Base-by-base conservation (phyloP, 2,113 vertebrate species). In the Labrus mixtus region DNA sequence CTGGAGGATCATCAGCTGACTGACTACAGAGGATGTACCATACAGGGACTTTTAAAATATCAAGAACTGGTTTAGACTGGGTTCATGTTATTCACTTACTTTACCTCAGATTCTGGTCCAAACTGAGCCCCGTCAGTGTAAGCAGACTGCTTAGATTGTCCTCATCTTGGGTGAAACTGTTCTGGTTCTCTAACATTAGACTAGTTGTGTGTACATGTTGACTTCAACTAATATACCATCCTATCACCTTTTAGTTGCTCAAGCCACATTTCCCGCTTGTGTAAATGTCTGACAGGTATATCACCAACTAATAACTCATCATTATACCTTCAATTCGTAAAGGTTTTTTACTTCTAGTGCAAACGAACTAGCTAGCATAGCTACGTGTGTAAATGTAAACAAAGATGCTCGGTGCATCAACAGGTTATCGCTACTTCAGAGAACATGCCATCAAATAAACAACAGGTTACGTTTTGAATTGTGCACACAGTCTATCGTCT, bases 41-140 rank as follows among this genome's bases (percentile, higher is more conserved):
- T 3, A 9, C 39, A 41, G 9, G 3, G 8, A 9, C 11, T 10
- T 41, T 11, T 39, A 11, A 41, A 41, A 11, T 1, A 12, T 25
- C 3, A 25, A 3, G 13, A 63, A 8, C 51, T 56, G 0, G 10
- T 57, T 39, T 15, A 41, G 13, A 36, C n/a, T 56, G 37, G 36
- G 29, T n/a, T 22, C 11, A 0, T 23, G 68, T 22, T 25, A 45
- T 50, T 16, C 20, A 25, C 12, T 50, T 13, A 33, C 7, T 87
- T 88, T 55, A 93, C 93, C 88, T 90, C 19, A 94, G 88, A 66
- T 94, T 91, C 70, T 95, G 92, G 70, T 92, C 92, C 68, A 94
- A 81, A 84, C 60, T 93, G 86, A 86, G 79, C 82, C 96, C 95
- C 9, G 95, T 95, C 85, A 87, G 79, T 79, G 79, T 90, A 65